phyloP scores from a whole-genome alignment of 2,113 vertebrate genomes.

The Carassius auratus region DNA sequence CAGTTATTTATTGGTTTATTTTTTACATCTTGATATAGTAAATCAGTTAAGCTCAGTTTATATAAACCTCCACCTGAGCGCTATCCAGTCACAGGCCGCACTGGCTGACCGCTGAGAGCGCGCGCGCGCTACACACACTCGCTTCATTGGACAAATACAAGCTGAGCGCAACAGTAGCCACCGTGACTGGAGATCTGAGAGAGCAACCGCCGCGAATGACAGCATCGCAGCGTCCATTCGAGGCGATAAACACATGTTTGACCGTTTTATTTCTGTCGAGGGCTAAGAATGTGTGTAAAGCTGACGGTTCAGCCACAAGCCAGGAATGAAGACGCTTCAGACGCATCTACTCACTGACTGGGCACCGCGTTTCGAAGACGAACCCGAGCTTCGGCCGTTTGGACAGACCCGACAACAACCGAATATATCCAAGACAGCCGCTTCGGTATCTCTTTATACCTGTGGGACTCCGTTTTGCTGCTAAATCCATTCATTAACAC shows the following conservation, averaged over 20 bases:
- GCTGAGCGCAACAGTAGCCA: conserved; percentile 35
- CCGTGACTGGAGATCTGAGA: conserved; percentile 16
- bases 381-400: conserved; percentile 15
- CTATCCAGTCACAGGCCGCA: conserved; percentile 1
- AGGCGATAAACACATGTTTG: not conserved
- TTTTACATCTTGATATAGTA: not conserved
- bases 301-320: not conserved
- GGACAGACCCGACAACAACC: not conserved
- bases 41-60: not conserved
- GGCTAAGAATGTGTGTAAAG: not conserved
- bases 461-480: not conserved
- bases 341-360: conserved; percentile 9
- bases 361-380: conserved; percentile 11
- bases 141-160: conserved; percentile 28
- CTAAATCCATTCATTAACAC: not conserved
- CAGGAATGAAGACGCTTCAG: conserved; percentile 18
- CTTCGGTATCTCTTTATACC: not conserved
- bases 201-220: not conserved
- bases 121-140: not conserved
- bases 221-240: not conserved
- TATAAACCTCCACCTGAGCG: conserved; percentile 5
- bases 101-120: not conserved
- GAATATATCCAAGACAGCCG: not conserved
- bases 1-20: not conserved
- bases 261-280: not conserved